Evolutionary conservation across 1,140 invertebrate species (phyloP).

Genomic region (Drosophila repletoides): DNA sequence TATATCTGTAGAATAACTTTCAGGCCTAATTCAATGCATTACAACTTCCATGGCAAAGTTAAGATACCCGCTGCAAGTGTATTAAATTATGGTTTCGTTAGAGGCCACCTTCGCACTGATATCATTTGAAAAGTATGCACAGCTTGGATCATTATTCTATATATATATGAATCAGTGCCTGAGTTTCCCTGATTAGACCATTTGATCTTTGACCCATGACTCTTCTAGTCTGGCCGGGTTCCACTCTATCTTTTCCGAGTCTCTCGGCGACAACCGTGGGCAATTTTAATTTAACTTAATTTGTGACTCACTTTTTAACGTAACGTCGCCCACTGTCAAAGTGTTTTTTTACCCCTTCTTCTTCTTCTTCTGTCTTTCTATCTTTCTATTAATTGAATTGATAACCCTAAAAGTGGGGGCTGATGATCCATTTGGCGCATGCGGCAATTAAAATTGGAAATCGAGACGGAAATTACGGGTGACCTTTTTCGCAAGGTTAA

Average conservation of each 20-base stretch:
- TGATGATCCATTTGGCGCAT: constrained; percentile 32
- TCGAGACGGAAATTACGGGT: constrained; percentile 55
- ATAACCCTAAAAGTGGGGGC: constrained; percentile 13
- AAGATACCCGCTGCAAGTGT: too few relatives aligned
- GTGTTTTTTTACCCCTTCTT: constrained; percentile 21
- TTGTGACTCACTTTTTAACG: constrained; percentile 54
- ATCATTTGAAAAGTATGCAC: constrained; percentile 56
- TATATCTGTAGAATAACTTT: too few relatives aligned
- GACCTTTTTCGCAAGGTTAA: constrained; percentile 58
- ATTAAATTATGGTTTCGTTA: too few relatives aligned
- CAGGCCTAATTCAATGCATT: too few relatives aligned
- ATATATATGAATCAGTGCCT: constrained; percentile 66
- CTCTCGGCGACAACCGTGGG: constrained; percentile 1
- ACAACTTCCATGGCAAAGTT: too few relatives aligned
- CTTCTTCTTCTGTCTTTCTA: too few relatives aligned
- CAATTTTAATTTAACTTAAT: constrained; percentile 70
- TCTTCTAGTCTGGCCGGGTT: constrained; percentile 42
- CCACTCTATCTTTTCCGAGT: constrained; percentile 12
- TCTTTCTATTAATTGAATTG: constrained; percentile 74
- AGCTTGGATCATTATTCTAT: background rate
- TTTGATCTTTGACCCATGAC: constrained; percentile 58
- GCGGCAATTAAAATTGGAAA: constrained; percentile 46
- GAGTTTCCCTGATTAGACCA: constrained; percentile 48
- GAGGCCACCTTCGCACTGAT: too few relatives aligned
- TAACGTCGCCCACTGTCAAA: constrained; percentile 39